Evolutionary conservation across 2,888 invertebrate species (phyloP).

Genomic region (Aleiodes alternator): DNA sequence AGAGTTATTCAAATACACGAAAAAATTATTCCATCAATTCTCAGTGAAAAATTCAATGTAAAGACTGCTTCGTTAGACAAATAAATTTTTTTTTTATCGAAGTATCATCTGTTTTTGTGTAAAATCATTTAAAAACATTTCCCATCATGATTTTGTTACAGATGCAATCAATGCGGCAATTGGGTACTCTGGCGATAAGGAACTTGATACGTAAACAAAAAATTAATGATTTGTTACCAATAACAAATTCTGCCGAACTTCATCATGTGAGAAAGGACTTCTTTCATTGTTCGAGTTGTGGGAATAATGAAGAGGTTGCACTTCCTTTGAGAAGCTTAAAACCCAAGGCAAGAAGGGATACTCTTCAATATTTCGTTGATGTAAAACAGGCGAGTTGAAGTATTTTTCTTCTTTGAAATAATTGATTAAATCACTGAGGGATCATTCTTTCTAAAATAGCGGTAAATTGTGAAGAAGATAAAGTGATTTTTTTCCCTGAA

Average conservation of each 20-base stretch:
- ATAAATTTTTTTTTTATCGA: not conserved
- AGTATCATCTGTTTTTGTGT: not conserved
- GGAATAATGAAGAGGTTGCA: conserved; percentile 51
- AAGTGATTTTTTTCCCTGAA: too few species aligned
- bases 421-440: too few species aligned
- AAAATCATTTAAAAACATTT: not conserved
- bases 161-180: conserved; percentile 61
- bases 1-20: conserved; percentile 71
- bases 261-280: conserved; percentile 26
- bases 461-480: too few species aligned
- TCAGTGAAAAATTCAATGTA: conserved; percentile 60
- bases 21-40: conserved; percentile 65
- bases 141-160: conserved; percentile 51
- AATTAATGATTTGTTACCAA: conserved; percentile 30
- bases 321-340: conserved; percentile 65
- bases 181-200: conserved; percentile 49
- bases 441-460: too few species aligned
- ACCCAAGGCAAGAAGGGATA: conserved; percentile 60
- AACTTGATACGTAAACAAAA: conserved; percentile 51
- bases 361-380: conserved; percentile 65
- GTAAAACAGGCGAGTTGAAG: conserved; percentile 64
- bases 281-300: conserved; percentile 55
- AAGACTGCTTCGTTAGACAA: conserved; percentile 46
- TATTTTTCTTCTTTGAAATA: conserved; percentile 14
- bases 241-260: conserved; percentile 15